These are phyloP conservation scores for Caenorhabditis zanzibari DNA, from an alignment of 2,888 invertebrate species.

Conservation along the genomic window DNA sequence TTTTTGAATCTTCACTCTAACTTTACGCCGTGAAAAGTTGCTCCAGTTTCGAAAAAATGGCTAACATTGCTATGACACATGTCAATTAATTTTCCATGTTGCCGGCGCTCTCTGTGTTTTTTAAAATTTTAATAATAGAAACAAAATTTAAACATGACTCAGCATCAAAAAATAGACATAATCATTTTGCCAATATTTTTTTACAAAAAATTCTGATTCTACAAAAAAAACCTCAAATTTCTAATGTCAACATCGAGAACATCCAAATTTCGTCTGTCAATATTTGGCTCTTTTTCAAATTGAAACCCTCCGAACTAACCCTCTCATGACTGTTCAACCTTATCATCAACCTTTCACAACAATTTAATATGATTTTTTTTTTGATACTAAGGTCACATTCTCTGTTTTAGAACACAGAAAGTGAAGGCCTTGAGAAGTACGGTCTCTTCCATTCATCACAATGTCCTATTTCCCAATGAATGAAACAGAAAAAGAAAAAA, in stretches of 20 bases:
- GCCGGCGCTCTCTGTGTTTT: no score
- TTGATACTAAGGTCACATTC: not conserved
- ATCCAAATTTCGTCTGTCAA: not conserved
- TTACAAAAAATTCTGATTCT: no score
- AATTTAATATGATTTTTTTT: not conserved
- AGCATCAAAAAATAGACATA: no score
- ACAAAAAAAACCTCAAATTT: no score
- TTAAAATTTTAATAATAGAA: no score
- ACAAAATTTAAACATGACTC: no score
- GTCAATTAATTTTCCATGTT: no score
- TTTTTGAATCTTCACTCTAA: no score
- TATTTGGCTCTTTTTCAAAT: not conserved
- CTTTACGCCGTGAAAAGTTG: no score
- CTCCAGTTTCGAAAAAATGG: no score
- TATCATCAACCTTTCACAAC: not conserved
- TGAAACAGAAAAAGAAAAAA: not conserved
- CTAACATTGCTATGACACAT: no score
- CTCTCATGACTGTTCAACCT: not conserved
- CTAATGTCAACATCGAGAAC: not conserved
- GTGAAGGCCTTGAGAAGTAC: slow-evolving; percentile 19
- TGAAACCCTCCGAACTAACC: not conserved
- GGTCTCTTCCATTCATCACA: slow-evolving; percentile 4
- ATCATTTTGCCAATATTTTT: no score
- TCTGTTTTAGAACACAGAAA: not conserved
- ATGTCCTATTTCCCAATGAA: slow-evolving; percentile 2